Percentiles rank a stretch among this genome's conserved stretches.
phyloP scores from a whole-genome alignment of 2,797 vertebrate species.

The Chloroceryle amazona region DNA sequence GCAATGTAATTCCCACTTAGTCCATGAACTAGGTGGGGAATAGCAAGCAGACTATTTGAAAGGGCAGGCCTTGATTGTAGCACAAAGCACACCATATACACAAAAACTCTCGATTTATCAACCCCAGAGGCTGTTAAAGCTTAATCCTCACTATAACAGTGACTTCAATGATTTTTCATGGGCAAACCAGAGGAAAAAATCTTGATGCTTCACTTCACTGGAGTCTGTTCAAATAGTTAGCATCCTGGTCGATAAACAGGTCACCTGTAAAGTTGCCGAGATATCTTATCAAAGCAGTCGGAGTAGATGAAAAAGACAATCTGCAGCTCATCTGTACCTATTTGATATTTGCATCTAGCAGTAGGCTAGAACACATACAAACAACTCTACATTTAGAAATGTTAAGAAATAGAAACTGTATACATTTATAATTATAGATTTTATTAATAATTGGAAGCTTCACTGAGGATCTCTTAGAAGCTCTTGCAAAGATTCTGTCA shows the following conservation, averaged over 20 bases:
- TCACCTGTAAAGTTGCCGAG: conserved; percentile 8
- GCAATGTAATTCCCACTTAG: not conserved
- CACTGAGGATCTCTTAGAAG: not conserved
- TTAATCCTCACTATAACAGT: not conserved
- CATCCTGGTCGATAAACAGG: conserved; percentile 20
- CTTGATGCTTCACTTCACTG: not conserved
- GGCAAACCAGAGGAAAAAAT: not conserved
- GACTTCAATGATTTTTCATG: not conserved
- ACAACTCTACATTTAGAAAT: not conserved
- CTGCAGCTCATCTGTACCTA: not conserved
- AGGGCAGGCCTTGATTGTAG: not conserved
- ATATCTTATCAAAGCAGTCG: not conserved
- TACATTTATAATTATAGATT: not conserved
- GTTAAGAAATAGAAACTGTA: not conserved
- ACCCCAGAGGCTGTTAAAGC: not conserved
- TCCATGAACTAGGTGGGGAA: not conserved
- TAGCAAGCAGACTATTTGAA: not conserved
- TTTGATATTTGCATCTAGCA: not conserved
- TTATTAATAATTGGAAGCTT: not conserved
- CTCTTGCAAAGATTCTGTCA: not conserved
- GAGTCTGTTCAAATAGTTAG: not conserved
- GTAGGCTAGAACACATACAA: not conserved
- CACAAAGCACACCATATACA: not conserved
- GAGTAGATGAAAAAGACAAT: not conserved
- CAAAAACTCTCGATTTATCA: not conserved